Evolutionary conservation across 2,113 vertebrate species (phyloP), one percentile per base, ranked within the genome.

Genomic region (Gila orcuttii): DNA sequence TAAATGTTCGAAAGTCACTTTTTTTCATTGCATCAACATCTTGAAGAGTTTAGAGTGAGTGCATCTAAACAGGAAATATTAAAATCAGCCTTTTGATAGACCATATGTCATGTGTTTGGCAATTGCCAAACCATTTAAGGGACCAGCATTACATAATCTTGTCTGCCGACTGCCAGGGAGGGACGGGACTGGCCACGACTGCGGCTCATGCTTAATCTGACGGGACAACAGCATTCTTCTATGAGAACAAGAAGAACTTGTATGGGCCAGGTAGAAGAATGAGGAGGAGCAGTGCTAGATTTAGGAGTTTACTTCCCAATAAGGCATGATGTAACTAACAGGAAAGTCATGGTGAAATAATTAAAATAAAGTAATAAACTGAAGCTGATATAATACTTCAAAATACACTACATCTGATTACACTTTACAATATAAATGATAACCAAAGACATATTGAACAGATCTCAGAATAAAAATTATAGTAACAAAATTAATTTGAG

Each of bases 21-120:
- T 84, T 52, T 74, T 86, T 57, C 25, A 81, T 62, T 11, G 10
- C 47, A 64, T 87, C 86, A 85, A 85, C 86, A 89, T 83, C 86
- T 89, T 87, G 83, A 87, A 85, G 68, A 59, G 83, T 87, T 85
- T 89, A 89, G 79, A 69, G 57, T 12, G 8, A 60, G 75, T 36
- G 64, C 66, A 83, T 87, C 86, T 87, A 89, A 89, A 87, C 88
- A 87, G 88, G 79, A 83, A 87, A 87, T 87, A 89, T 87, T 45
- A 47, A 85, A 83, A 82, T 74, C 85, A 85, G 88, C 79, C 69
- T 76, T 66, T n/a, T 57, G 69, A 83, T 68, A 78, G 62, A 77
- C 59, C 69, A 73, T 75, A 82, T 78, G 88, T 59, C 64, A 64
- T 45, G 50, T 57, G 86, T 85, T 87, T 83, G 79, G 55, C 64